These are phyloP conservation scores for Myocastor coypus DNA, from an alignment of 2,113 vertebrate genomes.

Conservation along the genomic window DNA sequence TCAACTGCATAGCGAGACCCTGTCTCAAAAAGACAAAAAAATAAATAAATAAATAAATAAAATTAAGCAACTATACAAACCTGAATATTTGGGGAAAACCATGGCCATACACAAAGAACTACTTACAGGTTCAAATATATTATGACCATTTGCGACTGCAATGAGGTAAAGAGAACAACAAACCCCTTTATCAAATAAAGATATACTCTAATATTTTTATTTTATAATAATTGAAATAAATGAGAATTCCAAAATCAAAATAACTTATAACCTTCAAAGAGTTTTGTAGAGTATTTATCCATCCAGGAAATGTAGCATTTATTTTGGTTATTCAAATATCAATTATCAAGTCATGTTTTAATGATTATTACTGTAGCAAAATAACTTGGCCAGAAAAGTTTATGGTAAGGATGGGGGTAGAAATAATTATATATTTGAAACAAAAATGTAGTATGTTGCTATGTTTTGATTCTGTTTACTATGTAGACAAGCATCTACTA, in stretches of 20 bases:
- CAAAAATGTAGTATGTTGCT: background rate
- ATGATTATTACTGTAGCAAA: conserved; percentile 10
- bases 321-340: background rate
- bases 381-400: background rate
- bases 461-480: conserved; percentile 2
- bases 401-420: background rate
- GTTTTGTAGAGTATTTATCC: conserved; percentile 22
- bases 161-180: background rate
- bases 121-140: background rate
- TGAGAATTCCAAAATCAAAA: conserved; percentile 20
- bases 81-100: background rate
- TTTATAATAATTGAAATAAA: conserved; percentile 44
- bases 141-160: background rate
- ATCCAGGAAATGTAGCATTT: background rate
- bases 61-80: conserved; percentile 33
- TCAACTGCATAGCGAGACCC: no score
- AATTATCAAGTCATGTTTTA: conserved; percentile 1
- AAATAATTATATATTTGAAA: background rate
- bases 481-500: background rate
- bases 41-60: no score
- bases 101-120: background rate
- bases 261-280: background rate
- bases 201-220: background rate
- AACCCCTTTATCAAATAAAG: background rate
- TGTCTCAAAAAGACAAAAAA: no score